Evolutionary conservation across 2,888 invertebrate species (phyloP).

Genomic region (Eupithecia abbreviata): DNA sequence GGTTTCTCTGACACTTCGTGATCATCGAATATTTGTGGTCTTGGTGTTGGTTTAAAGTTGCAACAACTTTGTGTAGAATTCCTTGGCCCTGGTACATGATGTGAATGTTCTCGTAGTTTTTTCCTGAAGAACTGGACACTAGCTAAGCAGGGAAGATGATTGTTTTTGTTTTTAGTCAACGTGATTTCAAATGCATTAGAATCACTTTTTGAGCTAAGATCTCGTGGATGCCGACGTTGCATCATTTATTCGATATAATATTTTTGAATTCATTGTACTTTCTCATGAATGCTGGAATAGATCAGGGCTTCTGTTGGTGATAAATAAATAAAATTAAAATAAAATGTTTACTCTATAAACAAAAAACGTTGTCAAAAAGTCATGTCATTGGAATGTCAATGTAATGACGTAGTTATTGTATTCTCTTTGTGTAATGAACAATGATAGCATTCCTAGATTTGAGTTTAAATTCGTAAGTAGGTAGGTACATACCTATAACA

Average conservation of each 20-base stretch:
- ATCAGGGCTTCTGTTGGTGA: neutral
- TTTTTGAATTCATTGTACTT: conserved; percentile 52
- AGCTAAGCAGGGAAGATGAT: conserved; percentile 66
- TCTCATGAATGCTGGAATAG: conserved; percentile 27
- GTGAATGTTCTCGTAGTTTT: conserved; percentile 65
- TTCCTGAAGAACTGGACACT: conserved; percentile 71
- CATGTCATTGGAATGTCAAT: neutral
- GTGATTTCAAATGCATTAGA: conserved; percentile 46
- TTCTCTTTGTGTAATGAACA: neutral
- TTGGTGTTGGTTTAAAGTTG: conserved; percentile 46
- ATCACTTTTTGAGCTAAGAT: conserved; percentile 37
- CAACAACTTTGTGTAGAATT: conserved; percentile 62
- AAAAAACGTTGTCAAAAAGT: neutral
- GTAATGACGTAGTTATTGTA: neutral
- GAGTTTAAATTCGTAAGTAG: neutral
- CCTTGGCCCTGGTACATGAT: conserved; percentile 33
- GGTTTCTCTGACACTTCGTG: conserved; percentile 22
- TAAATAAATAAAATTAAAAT: neutral
- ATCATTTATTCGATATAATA: conserved; percentile 56
- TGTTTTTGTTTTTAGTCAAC: conserved; percentile 57
- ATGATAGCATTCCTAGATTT: neutral
- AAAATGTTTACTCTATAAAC: neutral
- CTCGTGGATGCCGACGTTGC: conserved; percentile 53
- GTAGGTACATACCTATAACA: neutral
- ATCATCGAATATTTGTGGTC: conserved; percentile 12